These are phyloP conservation scores for Cataglyphis altisquamis DNA, from an alignment of 2,888 invertebrate species.

Conservation along the genomic window DNA sequence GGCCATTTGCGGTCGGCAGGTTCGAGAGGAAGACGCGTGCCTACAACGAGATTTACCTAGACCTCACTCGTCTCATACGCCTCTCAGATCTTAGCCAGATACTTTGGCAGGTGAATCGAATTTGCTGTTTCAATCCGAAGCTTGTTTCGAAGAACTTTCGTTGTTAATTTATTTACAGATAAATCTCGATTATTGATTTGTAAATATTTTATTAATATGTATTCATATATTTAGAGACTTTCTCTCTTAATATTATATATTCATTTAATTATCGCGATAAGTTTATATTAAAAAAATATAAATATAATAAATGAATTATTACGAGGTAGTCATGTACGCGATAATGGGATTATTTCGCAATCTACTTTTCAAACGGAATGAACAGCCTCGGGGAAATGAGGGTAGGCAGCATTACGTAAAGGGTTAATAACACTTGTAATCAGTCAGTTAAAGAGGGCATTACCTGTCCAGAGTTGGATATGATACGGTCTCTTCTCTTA, in stretches of 20 bases:
- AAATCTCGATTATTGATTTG: constrained; percentile 18
- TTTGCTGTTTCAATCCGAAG: constrained; percentile 8
- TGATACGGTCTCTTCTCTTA: constrained; percentile 28
- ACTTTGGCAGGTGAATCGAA: constrained; percentile 33
- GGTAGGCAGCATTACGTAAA: constrained; percentile 60
- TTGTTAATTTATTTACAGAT: constrained; percentile 23
- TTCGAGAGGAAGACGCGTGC: constrained; percentile 11
- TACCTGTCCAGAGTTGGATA: constrained; percentile 54
- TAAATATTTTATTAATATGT: not conserved
- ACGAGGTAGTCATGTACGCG: constrained; percentile 41
- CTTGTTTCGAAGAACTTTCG: constrained; percentile 16
- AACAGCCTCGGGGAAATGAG: constrained; percentile 56
- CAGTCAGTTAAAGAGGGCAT: constrained; percentile 59
- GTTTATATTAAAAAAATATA: not conserved
- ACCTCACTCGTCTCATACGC: not conserved
- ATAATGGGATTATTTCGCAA: constrained; percentile 57
- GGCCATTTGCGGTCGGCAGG: constrained; percentile 30
- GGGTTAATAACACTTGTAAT: constrained; percentile 61
- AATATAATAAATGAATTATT: constrained; percentile 15
- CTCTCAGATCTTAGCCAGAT: constrained; percentile 1
- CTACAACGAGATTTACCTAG: constrained; percentile 7
- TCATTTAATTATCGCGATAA: constrained; percentile 18
- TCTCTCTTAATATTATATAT: not conserved
- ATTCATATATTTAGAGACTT: not conserved
- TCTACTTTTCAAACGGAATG: constrained; percentile 49